Base-by-base conservation (phyloP, 2,888 invertebrate species). In the Lepidochrysops patricia region DNA sequence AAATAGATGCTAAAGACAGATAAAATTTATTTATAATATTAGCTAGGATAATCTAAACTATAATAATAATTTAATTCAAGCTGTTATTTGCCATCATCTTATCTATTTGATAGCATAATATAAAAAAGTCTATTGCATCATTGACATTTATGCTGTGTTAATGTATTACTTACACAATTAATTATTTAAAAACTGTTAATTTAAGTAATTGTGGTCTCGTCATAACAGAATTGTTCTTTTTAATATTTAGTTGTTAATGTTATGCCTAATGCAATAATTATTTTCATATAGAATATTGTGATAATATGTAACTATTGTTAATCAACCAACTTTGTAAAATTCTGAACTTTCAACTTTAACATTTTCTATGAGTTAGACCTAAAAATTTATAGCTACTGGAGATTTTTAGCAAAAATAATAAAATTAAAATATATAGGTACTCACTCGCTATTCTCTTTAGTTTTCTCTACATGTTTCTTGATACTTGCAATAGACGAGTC, bases 401-500 rank as follows among this genome's bases (percentile, higher is more conserved):
- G 2, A 15, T 2, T 15, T 37, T 7, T 15, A 0, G 4, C 9
- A 19, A 26, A 1, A 23, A 61, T 62, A 57, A 62, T 61, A 62
- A 56, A 57, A 26, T 23, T 13, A 50, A 60, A 43, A 43, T 52
- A 63, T 43, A 56, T 82, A n/a, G n/a, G n/a, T n/a, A 94, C 95
- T 94, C 90, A 96, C 96, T 95, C 93, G 91, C 95, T 96, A 75
- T 91, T 93, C 74, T 92, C 93, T 83, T 94, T 93, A 67, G 94
- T 93, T 75, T 94, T 93, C 74, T 94, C 93, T 25, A 96, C 95
- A 79, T 95, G 95, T 82, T 93, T 94, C 79, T 95, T 96, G 57
- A 95, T 95, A 73, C 91, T 94, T 60, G 96, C 96, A 74, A 96
- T 93, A 23, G 96, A 94, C 61, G 94, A 93, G 84, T 96, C 96